phyloP scores from a whole-genome alignment of 2,113 vertebrate genomes.

The Orientallactaga bullata region DNA sequence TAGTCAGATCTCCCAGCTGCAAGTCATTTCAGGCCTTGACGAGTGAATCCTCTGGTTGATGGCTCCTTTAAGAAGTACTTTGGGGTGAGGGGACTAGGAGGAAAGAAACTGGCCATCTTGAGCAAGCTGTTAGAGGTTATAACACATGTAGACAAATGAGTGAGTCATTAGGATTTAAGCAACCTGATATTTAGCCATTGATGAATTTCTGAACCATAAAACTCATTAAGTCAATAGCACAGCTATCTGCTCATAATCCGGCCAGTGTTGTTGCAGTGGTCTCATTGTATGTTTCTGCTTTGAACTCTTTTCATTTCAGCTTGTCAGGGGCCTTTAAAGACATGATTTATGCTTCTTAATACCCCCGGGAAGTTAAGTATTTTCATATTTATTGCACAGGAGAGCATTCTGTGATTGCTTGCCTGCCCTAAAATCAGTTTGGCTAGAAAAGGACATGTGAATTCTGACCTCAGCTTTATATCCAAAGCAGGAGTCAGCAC shows the following conservation, averaged over 20 bases:
- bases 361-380: conserved; percentile 74
- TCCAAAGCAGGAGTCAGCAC: conserved; percentile 74
- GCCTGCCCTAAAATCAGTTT: conserved; percentile 76
- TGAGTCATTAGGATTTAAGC: conserved; percentile 47
- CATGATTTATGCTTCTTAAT: conserved; percentile 80
- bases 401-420: conserved; percentile 76
- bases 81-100: neutral
- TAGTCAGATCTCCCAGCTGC: conserved; percentile 77
- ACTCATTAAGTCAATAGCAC: conserved; percentile 30
- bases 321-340: conserved; percentile 70
- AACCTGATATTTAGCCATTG: conserved; percentile 54
- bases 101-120: conserved; percentile 14
- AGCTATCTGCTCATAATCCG: conserved; percentile 2
- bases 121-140: conserved; percentile 42
- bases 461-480: conserved; percentile 75
- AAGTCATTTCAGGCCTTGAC: conserved; percentile 76
- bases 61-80: conserved; percentile 77
- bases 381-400: conserved; percentile 81
- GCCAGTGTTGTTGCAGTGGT: neutral
- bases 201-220: conserved; percentile 52
- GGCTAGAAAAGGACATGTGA: conserved; percentile 73
- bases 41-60: conserved; percentile 76
- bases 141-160: conserved; percentile 14
- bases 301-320: conserved; percentile 77
- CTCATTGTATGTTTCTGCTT: conserved; percentile 71